Conservation (phyloP, 2,797 vertebrate genomes). For the Podargus strigoides region DNA sequence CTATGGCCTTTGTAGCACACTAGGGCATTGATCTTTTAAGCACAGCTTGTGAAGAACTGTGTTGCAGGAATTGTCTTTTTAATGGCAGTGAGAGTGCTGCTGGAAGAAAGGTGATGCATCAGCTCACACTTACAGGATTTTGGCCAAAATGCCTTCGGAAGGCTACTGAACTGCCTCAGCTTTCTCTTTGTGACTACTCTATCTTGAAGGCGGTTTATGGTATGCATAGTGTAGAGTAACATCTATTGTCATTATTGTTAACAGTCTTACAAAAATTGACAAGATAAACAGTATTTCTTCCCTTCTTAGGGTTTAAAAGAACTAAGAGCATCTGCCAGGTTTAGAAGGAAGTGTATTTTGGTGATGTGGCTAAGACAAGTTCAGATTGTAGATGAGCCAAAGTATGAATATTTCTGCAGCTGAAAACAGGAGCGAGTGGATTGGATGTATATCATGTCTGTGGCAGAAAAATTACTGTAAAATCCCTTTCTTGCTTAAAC, state of each 20-base stretch:
- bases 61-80: not conserved
- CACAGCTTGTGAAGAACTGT: not conserved
- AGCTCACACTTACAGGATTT: not conserved
- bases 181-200: not conserved
- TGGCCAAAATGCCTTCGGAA: not conserved
- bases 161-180: not conserved
- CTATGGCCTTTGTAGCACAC: not conserved
- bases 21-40: not conserved
- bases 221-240: not conserved
- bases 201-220: not conserved
- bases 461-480: not conserved
- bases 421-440: not conserved
- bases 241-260: not conserved
- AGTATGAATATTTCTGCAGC: not conserved
- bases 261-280: not conserved
- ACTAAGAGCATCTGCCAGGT: not conserved
- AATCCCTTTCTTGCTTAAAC: not conserved
- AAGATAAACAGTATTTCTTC: not conserved
- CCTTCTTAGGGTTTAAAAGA: constrained; percentile 12
- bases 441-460: not conserved
- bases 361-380: not conserved
- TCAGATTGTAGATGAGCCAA: not conserved
- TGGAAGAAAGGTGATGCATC: not conserved
- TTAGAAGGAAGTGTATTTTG: not conserved
- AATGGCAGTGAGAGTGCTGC: not conserved